Percentiles rank a stretch among this genome's conserved stretches.
These are phyloP conservation scores for Apoda limacodes DNA, from an alignment of 2,888 invertebrate species.

Conservation along the genomic window DNA sequence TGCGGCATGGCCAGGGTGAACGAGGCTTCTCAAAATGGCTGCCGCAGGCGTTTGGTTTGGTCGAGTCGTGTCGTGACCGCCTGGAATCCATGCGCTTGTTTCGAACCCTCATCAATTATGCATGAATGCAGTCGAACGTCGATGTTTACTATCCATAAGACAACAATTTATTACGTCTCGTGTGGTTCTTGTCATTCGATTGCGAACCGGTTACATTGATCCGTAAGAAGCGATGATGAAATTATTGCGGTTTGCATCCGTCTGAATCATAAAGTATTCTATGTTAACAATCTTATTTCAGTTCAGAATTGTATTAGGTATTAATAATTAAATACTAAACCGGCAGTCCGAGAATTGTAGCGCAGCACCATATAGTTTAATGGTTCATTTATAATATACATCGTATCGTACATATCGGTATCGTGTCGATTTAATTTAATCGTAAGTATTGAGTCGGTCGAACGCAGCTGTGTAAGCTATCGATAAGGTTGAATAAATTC, in stretches of 20 bases:
- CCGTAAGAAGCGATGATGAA: slow-evolving; percentile 37
- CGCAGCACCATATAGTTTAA: too few species aligned
- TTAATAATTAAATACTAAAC: too few species aligned
- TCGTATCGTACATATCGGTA: background rate
- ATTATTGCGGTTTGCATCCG: slow-evolving; percentile 21
- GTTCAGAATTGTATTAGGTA: too few species aligned
- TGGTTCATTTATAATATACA: background rate
- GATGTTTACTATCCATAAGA: slow-evolving; percentile 65
- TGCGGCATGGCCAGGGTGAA: slow-evolving; percentile 39
- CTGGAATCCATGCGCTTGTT: slow-evolving; percentile 61
- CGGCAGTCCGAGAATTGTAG: too few species aligned
- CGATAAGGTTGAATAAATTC: slow-evolving; percentile 46
- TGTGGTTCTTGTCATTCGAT: slow-evolving; percentile 65
- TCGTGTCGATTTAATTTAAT: slow-evolving; percentile 38
- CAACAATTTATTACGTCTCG: slow-evolving; percentile 64
- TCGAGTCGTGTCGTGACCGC: slow-evolving; percentile 67
- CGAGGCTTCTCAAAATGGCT: slow-evolving; percentile 64
- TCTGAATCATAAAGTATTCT: slow-evolving; percentile 10
- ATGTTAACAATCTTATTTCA: too few species aligned
- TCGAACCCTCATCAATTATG: slow-evolving; percentile 66
- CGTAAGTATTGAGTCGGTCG: slow-evolving; percentile 29
- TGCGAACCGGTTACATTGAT: slow-evolving; percentile 36
- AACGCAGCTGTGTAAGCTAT: slow-evolving; percentile 50
- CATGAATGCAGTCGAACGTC: slow-evolving; percentile 64
- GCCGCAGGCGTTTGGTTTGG: slow-evolving; percentile 46